These are phyloP conservation scores for Chiloscyllium plagiosum DNA, from an alignment of 2,113 vertebrate species.

Conservation along the genomic window DNA sequence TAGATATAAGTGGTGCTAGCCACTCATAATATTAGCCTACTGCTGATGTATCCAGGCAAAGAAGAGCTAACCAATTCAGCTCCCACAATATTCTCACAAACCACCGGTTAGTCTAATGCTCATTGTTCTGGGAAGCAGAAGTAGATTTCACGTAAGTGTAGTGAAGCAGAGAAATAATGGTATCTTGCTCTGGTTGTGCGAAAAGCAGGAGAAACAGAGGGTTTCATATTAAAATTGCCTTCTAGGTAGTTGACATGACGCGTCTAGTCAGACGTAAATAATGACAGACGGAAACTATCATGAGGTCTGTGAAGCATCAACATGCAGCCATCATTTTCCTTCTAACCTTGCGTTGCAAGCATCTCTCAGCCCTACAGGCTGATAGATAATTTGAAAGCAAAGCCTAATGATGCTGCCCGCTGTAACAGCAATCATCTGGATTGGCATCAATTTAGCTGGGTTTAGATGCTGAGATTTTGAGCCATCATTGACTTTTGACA, in stretches of 20 bases:
- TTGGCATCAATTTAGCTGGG: slow-evolving; percentile 71
- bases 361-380: slow-evolving; percentile 72
- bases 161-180: slow-evolving; percentile 94
- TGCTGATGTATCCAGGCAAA: neutral
- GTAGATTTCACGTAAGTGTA: slow-evolving; percentile 89
- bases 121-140: slow-evolving; percentile 77
- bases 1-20: neutral
- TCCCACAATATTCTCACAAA: slow-evolving; percentile 66
- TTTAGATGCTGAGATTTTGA: slow-evolving; percentile 59
- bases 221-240: slow-evolving; percentile 83
- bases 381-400: slow-evolving; percentile 91
- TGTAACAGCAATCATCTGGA: slow-evolving; percentile 68
- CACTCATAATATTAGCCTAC: neutral
- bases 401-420: slow-evolving; percentile 88
- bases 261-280: slow-evolving; percentile 99
- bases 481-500: slow-evolving; percentile 55
- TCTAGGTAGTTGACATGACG: slow-evolving; percentile 96
- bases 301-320: slow-evolving; percentile 99
- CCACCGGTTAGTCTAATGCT: slow-evolving; percentile 68
- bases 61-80: neutral
- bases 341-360: slow-evolving; percentile 92
- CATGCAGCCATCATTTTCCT: slow-evolving; percentile 90
- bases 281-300: slow-evolving; percentile 99
- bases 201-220: slow-evolving; percentile 69
- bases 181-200: slow-evolving; percentile 70